Percentiles rank a stretch among this genome's conserved stretches.
Conservation (phyloP, 2,888 invertebrate species). For the Pyrrhia umbra region DNA sequence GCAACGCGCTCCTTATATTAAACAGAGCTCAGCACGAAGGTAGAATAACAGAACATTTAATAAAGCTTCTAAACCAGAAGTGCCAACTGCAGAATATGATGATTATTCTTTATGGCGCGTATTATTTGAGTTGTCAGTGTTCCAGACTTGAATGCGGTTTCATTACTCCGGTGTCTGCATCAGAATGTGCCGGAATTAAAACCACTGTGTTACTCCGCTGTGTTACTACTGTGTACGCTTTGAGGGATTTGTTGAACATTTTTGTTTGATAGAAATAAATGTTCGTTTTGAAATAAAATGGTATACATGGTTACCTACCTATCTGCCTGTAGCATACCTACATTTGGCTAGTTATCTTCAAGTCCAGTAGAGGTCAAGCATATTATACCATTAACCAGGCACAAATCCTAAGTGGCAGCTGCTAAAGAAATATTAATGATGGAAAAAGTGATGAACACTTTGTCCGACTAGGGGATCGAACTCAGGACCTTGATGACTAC, state of each 20-base stretch:
- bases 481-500: too few species aligned
- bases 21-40: background rate
- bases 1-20: background rate
- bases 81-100: constrained; percentile 21
- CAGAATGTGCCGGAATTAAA: constrained; percentile 55
- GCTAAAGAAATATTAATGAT: too few species aligned
- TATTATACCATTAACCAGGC: too few species aligned
- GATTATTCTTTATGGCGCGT: constrained; percentile 37
- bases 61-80: constrained; percentile 3
- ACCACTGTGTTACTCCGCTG: constrained; percentile 19
- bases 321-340: too few species aligned
- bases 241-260: constrained; percentile 11
- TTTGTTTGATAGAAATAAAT: constrained; percentile 27
- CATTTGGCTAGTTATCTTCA: too few species aligned
- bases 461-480: too few species aligned
- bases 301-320: too few species aligned
- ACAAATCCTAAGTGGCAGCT: too few species aligned
- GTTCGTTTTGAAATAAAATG: background rate
- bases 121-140: constrained; percentile 52
- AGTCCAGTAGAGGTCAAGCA: too few species aligned
- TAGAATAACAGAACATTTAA: background rate
- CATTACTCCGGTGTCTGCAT: constrained; percentile 47
- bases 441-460: too few species aligned
- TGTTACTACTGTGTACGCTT: background rate
- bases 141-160: constrained; percentile 54